Evolutionary conservation across 1,140 invertebrate genomes (phyloP).

Genomic region (Periplaneta americana): DNA sequence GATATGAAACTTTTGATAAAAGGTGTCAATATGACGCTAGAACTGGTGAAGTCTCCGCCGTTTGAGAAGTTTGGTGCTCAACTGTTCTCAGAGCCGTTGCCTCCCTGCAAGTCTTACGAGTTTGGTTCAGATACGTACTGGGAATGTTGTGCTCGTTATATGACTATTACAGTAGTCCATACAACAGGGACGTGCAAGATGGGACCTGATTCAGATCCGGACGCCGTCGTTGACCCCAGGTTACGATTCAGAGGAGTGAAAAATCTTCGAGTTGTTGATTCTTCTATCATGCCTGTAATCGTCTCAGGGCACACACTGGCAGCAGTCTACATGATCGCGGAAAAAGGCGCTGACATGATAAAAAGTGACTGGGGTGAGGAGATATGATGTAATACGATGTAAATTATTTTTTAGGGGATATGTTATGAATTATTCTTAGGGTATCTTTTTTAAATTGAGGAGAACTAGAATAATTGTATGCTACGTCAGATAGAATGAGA

Average conservation of each 20-base stretch:
- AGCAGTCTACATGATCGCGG: slow-evolving; percentile 43
- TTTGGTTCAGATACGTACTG: slow-evolving; percentile 63
- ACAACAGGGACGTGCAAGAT: slow-evolving; percentile 46
- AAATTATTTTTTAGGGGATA: no score
- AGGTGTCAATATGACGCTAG: slow-evolving; percentile 49
- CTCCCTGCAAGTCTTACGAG: slow-evolving; percentile 45
- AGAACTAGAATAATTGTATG: no score
- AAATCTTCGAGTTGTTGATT: slow-evolving; percentile 24
- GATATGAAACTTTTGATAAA: slow-evolving; percentile 71
- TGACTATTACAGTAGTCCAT: slow-evolving; percentile 61
- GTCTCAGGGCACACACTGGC: not conserved
- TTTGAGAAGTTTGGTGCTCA: slow-evolving; percentile 52
- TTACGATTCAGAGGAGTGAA: slow-evolving; percentile 31
- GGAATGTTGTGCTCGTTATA: slow-evolving; percentile 59
- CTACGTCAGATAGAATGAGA: no score
- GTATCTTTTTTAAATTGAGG: no score
- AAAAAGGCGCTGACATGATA: slow-evolving; percentile 43
- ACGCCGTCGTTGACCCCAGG: slow-evolving; percentile 50
- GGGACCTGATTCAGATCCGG: slow-evolving; percentile 38
- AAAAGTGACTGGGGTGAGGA: slow-evolving; percentile 24
- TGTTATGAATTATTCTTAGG: no score
- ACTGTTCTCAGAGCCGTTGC: slow-evolving; percentile 48
- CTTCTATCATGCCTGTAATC: slow-evolving; percentile 33
- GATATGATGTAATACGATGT: no score
- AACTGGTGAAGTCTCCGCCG: slow-evolving; percentile 49